Base-by-base conservation (phyloP, 2,888 invertebrate species). In the Lasioglossum marginatum region DNA sequence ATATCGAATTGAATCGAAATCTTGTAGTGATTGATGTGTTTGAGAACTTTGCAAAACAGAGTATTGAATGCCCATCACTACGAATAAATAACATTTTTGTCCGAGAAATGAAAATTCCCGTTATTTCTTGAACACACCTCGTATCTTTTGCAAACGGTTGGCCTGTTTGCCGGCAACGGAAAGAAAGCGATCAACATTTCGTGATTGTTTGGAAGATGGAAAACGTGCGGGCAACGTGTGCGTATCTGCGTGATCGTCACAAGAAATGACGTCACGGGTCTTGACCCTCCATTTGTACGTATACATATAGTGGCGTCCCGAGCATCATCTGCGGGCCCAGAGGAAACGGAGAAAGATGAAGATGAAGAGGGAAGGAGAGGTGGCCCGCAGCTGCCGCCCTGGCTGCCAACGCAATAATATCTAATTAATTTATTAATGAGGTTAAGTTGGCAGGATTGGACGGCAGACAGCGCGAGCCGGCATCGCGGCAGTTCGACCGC, bases 401-500 rank as follows among this genome's bases (percentile, higher is more conserved):
- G 93, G 89, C 94, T 94, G 92, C 93, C 94, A 94, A 94, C 94
- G 93, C 94, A 94, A 94, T 94, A 94, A 94, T 94, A 94, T 94
- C 94, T 94, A 94, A 94, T 94, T 94, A 94, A 94, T 94, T 94
- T 94, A 94, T 94, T 94, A 94, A 94, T 94, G 94, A 94, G 94
- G 94, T 94, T 94, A 94, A 94, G 92, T 94, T 94, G 93, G 93
- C 92, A 93, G 94, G 94, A 94, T 93, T 93, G 93, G 94, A 92
- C 93, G 93, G 92, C 94, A 94, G 94, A 94, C 94, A 93, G 92
- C 92, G 93, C 92, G 91, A 93, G 92, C 93, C 91, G 85, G 82
- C 88, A 63, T 19, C 68, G 68, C 37, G 68, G 37, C 70, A 23
- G 77, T 76, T 79, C 77, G 72, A 72, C 57, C 77, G 63, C 70